Base-by-base conservation (phyloP, 2,797 vertebrate genomes). In the Oceanodroma leucorhoa region DNA sequence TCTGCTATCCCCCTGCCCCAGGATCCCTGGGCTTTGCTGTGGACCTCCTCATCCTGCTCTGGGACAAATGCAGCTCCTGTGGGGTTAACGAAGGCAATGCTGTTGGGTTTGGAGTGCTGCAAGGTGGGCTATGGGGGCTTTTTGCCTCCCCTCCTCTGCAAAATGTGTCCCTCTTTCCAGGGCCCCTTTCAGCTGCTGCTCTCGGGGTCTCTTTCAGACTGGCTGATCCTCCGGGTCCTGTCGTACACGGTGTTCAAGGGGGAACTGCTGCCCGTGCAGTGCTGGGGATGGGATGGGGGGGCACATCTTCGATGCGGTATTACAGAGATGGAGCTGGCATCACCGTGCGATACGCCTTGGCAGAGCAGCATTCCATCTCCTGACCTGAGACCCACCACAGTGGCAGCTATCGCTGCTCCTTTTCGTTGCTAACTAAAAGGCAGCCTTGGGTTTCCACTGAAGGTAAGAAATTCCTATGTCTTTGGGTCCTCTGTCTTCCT, bases 331-430 rank as follows among this genome's bases (percentile, higher is more conserved):
- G 57, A 38, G 18, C n/a, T 16, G 48, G 41, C n/a, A 38, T 72
- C 40, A 27, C n/a, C 1, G 3, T 2, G 7, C 1, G 0, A 24
- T 26, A 45, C 0, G 5, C 27, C 27, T 14, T 7, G 6, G 30
- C 38, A 40, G n/a, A 40, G 45, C 58, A 19, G 38, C 43, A 18
- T 55, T 66, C 26, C 32, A 18, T 36, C 21, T 51, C 29, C 45
- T 11, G 10, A 10, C 46, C 46, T 11, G 27, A 32, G 55, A 53
- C 38, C 32, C 32, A 53, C 16, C 18, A 10, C 38, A n/a, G 2
- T 8, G 11, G 48, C 51, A 10, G 57, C 48, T 75, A 45, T 20
- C 13, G 3, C 34, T 24, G 61, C 32, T 34, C 58, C 45, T 36
- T 16, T 5, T 27, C 29, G 8, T 82, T 2, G 1, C 26, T 61